Conservation (phyloP, 2,797 vertebrate genomes). For the Gymnopithys bicolor region DNA sequence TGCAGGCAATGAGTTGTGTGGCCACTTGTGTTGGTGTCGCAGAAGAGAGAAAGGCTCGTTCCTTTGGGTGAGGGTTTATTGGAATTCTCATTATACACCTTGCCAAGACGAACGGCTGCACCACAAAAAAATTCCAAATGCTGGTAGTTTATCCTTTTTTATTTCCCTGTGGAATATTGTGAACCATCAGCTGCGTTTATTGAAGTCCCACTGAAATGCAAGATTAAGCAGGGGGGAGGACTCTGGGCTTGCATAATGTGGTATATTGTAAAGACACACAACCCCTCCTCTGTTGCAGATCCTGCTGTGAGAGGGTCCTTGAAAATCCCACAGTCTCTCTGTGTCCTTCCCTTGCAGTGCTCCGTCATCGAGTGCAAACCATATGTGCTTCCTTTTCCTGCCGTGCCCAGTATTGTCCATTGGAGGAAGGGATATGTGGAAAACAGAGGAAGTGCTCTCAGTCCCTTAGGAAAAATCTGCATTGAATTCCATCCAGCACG, state of each 20-base stretch:
- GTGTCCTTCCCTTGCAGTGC: neutral
- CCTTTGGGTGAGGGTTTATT: conserved; percentile 28
- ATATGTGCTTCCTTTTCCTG: conserved; percentile 38
- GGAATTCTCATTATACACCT: conserved; percentile 48
- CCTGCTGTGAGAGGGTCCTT: conserved; percentile 34
- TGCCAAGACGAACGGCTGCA: neutral
- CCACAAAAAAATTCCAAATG: neutral
- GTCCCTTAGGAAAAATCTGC: conserved; percentile 7
- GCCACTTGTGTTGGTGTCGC: neutral
- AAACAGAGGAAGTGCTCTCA: conserved; percentile 27
- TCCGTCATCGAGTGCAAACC: neutral
- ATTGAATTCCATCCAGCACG: fast-evolving
- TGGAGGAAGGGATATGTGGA: neutral
- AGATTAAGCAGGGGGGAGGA: neutral
- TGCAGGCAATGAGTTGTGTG: neutral
- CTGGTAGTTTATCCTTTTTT: conserved; percentile 40
- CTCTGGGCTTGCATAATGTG: neutral
- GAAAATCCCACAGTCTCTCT: neutral
- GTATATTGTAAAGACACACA: neutral
- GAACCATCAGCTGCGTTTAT: neutral
- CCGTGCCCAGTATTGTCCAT: neutral
- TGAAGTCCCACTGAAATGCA: neutral
- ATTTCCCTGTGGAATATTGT: neutral
- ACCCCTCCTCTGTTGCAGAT: neutral
- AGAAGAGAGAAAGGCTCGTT: neutral